Evolutionary conservation across 2,888 invertebrate species (phyloP).

Genomic region (Caenorhabditis drosophilae): DNA sequence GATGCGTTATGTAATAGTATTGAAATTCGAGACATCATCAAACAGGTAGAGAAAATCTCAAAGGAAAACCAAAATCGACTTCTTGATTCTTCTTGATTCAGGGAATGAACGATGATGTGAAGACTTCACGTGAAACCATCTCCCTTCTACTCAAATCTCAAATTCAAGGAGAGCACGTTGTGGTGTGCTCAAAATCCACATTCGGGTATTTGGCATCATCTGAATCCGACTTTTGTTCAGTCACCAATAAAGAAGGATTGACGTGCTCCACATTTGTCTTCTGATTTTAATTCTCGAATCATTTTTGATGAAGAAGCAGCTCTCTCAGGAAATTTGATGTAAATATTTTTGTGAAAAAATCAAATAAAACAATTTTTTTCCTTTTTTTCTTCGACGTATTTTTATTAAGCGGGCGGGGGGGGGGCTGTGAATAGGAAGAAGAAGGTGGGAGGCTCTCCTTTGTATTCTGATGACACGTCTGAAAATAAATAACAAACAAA

Average conservation of each 20-base stretch:
- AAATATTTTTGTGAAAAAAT: background rate
- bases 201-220: slow-evolving; percentile 34
- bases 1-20: slow-evolving; percentile 36
- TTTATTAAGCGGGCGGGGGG: too few relatives aligned
- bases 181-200: slow-evolving; percentile 29
- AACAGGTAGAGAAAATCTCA: too few relatives aligned
- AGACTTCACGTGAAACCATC: slow-evolving; percentile 28
- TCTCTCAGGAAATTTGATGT: background rate
- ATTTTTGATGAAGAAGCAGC: too few relatives aligned
- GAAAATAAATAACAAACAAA: too few relatives aligned
- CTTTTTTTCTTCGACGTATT: too few relatives aligned
- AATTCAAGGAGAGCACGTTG: slow-evolving; percentile 25
- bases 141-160: slow-evolving; percentile 22
- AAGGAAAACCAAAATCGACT: too few relatives aligned
- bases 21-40: slow-evolving; percentile 31
- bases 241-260: slow-evolving; percentile 25
- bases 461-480: too few relatives aligned
- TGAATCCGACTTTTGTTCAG: slow-evolving; percentile 37
- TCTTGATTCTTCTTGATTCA: too few relatives aligned
- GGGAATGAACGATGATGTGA: slow-evolving; percentile 35
- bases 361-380: too few relatives aligned
- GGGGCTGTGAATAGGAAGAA: too few relatives aligned
- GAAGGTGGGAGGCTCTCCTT: too few relatives aligned
- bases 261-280: slow-evolving; percentile 41
- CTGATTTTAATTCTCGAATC: too few relatives aligned